Percentiles rank a stretch among this genome's conserved stretches.
Evolutionary conservation across 2,888 invertebrate species (phyloP).

Genomic region (Nezara viridula): DNA sequence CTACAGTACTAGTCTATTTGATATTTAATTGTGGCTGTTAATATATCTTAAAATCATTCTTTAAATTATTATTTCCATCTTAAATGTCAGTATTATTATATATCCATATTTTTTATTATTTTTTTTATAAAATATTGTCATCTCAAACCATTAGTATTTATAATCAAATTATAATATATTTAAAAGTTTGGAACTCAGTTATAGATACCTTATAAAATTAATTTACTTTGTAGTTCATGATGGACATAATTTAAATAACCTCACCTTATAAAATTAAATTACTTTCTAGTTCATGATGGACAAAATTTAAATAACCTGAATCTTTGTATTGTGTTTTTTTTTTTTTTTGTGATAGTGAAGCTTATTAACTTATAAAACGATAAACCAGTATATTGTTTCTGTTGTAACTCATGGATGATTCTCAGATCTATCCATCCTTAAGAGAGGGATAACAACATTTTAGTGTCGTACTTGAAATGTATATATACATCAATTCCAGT

Average conservation of each 20-base stretch:
- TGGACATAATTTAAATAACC: background rate
- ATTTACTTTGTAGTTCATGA: background rate
- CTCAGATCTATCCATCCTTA: too few relatives aligned
- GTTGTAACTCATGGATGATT: too few relatives aligned
- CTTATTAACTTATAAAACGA: too few relatives aligned
- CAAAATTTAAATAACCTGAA: too few relatives aligned
- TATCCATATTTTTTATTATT: background rate
- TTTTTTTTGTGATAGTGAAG: too few relatives aligned
- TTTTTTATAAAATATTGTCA: background rate
- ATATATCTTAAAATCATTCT: background rate
- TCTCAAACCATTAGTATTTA: slow-evolving; percentile 1
- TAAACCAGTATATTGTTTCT: too few relatives aligned
- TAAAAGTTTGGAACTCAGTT: background rate
- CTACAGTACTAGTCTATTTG: background rate
- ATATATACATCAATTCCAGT: too few relatives aligned
- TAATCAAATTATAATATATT: background rate
- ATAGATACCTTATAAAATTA: background rate
- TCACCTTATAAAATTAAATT: too few relatives aligned
- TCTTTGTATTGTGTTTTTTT: too few relatives aligned
- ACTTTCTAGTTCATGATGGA: too few relatives aligned
- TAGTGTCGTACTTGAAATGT: too few relatives aligned
- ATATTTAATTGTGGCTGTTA: slow-evolving; percentile 36
- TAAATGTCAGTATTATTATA: background rate
- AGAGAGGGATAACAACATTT: too few relatives aligned
- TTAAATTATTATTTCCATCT: background rate